Percentiles rank a stretch among this genome's conserved stretches.
Evolutionary conservation across 2,113 vertebrate genomes (phyloP).

Genomic region (Pachypanchax playfairii): DNA sequence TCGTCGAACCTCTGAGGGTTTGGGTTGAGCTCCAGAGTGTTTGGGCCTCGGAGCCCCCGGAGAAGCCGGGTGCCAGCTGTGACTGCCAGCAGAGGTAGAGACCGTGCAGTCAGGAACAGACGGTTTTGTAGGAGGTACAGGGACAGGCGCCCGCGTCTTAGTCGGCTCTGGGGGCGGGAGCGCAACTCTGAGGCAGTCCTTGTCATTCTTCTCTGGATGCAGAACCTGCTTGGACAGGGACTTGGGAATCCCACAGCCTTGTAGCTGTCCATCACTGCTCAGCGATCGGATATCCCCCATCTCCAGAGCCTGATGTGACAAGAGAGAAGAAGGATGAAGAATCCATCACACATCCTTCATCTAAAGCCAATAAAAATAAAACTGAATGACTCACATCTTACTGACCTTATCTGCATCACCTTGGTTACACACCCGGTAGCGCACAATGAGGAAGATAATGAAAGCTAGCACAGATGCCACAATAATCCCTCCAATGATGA

Average conservation of each 20-base stretch:
- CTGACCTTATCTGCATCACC: conserved; percentile 87
- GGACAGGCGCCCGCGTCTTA: conserved; percentile 48
- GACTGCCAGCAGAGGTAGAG: conserved; percentile 88
- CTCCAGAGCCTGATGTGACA: conserved; percentile 79
- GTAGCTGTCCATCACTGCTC: conserved; percentile 90
- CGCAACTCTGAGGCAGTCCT: conserved; percentile 81
- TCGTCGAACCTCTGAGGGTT: conserved; percentile 73
- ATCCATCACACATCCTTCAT: neutral
- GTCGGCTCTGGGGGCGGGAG: conserved; percentile 59
- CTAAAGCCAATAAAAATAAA: conserved; percentile 26
- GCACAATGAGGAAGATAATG: conserved; percentile 99
- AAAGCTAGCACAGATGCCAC: conserved; percentile 97
- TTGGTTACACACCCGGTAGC: conserved; percentile 96
- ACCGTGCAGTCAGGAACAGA: conserved; percentile 87
- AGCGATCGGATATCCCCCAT: conserved; percentile 95
- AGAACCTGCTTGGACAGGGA: conserved; percentile 91
- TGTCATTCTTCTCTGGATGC: conserved; percentile 85
- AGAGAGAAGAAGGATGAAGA: conserved; percentile 9
- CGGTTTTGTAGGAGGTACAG: conserved; percentile 70
- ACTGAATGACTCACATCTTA: neutral
- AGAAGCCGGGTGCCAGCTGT: conserved; percentile 88
- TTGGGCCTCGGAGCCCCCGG: conserved; percentile 86
- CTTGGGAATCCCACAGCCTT: conserved; percentile 87
- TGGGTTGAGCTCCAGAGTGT: conserved; percentile 78
- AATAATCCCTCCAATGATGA: conserved; percentile 98